These are phyloP conservation scores for Cotesia congregata DNA, from an alignment of 2,888 invertebrate species.

Conservation along the genomic window DNA sequence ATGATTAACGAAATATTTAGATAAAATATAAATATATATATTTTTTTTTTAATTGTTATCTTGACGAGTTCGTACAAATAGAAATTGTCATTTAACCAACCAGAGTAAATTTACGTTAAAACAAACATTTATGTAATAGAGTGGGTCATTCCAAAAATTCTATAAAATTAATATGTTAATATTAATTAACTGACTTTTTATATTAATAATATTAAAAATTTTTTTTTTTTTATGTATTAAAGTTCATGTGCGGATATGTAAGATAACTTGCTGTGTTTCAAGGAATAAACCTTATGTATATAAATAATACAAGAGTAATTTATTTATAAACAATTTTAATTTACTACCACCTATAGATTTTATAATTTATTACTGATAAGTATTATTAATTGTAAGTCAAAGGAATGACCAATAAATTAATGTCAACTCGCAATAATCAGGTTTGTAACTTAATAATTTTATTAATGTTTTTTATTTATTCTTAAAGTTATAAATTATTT, in stretches of 20 bases:
- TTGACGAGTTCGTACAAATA: not conserved
- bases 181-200: slow-evolving; percentile 9
- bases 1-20: slow-evolving; percentile 31
- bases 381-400: not conserved
- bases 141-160: not conserved
- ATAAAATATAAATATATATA: slow-evolving; percentile 13
- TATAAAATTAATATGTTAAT: slow-evolving; percentile 6
- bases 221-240: slow-evolving; percentile 11
- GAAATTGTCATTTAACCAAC: not conserved
- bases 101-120: not conserved
- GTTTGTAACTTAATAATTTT: not conserved
- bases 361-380: no score
- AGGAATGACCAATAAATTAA: slow-evolving; percentile 1
- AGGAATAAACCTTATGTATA: slow-evolving; percentile 32
- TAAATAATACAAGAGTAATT: slow-evolving; percentile 16
- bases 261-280: slow-evolving; percentile 3
- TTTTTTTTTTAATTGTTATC: slow-evolving; percentile 28
- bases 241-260: slow-evolving; percentile 7
- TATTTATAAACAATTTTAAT: slow-evolving; percentile 7
- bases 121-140: not conserved
- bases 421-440: not conserved
- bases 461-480: not conserved
- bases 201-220: slow-evolving; percentile 34
- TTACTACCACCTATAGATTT: not conserved
- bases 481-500: slow-evolving; percentile 20